Percentiles rank a stretch among this genome's conserved stretches.
These are phyloP conservation scores for Drosophila trapezifrons DNA, from an alignment of 1,140 invertebrate species.

Conservation along the genomic window DNA sequence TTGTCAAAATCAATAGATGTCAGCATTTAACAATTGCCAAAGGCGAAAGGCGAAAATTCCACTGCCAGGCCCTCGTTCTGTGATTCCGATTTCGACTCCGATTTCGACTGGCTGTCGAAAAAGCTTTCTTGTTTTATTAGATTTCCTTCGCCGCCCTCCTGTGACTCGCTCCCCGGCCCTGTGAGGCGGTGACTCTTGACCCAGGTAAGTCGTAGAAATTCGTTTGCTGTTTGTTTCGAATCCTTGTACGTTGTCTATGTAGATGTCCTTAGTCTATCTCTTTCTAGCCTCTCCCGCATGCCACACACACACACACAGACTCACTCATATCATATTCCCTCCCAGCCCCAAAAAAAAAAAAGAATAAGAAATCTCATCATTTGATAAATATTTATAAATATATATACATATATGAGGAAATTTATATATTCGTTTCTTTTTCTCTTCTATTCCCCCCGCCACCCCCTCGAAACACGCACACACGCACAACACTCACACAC, in stretches of 20 bases:
- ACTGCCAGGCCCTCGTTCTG: not conserved
- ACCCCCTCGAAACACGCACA: slow-evolving; percentile 25
- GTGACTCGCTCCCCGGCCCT: not conserved
- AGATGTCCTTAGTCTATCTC: slow-evolving; percentile 1
- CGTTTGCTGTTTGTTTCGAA: slow-evolving; percentile 1
- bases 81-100: not conserved
- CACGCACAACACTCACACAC: slow-evolving; percentile 40
- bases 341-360: slow-evolving; percentile 7
- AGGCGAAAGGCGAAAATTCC: not conserved
- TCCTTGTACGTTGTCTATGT: not conserved
- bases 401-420: slow-evolving; percentile 53
- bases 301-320: slow-evolving; percentile 4
- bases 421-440: slow-evolving; percentile 68
- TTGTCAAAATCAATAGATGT: slow-evolving; percentile 78
- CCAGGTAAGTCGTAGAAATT: slow-evolving; percentile 56
- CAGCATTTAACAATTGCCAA: slow-evolving; percentile 71
- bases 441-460: slow-evolving; percentile 65
- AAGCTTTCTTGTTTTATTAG: slow-evolving; percentile 51
- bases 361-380: slow-evolving; percentile 46
- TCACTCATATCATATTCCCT: slow-evolving; percentile 19
- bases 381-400: slow-evolving; percentile 66
- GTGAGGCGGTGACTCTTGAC: slow-evolving; percentile 20
- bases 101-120: slow-evolving; percentile 10
- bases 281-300: slow-evolving; percentile 34
- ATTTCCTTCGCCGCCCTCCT: slow-evolving; percentile 23